phyloP scores from a whole-genome alignment of 2,113 vertebrate species.

The Oplegnathus fasciatus region DNA sequence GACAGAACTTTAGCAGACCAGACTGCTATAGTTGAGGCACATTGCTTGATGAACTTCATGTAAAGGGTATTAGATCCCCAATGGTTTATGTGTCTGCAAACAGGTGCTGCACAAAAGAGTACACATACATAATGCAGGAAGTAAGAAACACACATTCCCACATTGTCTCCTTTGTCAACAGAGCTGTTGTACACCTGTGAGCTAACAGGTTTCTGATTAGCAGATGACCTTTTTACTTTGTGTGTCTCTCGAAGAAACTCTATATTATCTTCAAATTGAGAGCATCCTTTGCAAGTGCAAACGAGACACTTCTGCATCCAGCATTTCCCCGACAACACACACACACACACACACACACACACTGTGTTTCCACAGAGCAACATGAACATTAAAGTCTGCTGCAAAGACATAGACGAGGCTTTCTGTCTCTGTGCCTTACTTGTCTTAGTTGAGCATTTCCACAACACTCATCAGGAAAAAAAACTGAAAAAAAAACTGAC shows the following conservation, averaged over 20 bases:
- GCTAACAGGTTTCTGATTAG: conserved; percentile 28
- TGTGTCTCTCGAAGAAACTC: not conserved
- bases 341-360: too few relatives aligned
- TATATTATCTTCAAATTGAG: not conserved
- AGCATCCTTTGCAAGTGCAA: not conserved
- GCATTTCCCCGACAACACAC: too few relatives aligned
- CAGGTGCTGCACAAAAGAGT: not conserved
- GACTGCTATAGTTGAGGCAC: too few relatives aligned
- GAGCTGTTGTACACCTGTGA: not conserved
- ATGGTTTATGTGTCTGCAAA: conserved; percentile 26
- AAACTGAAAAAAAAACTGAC: not conserved
- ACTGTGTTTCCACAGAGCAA: not conserved
- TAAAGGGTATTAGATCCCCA: conserved; percentile 12
- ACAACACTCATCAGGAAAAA: not conserved
- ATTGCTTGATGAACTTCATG: conserved; percentile 35
- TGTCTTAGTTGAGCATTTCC: conserved; percentile 1
- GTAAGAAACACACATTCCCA: not conserved
- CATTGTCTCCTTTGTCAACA: conserved; percentile 34
- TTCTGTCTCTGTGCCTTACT: not conserved
- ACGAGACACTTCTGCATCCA: not conserved
- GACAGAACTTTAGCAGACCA: too few relatives aligned
- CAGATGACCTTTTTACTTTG: conserved; percentile 52
- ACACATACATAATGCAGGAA: conserved; percentile 29
- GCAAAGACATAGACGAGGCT: too few relatives aligned
- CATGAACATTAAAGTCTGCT: not conserved